Base-by-base conservation (phyloP, 2,797 vertebrate species). In the Sylvilagus floridanus region DNA sequence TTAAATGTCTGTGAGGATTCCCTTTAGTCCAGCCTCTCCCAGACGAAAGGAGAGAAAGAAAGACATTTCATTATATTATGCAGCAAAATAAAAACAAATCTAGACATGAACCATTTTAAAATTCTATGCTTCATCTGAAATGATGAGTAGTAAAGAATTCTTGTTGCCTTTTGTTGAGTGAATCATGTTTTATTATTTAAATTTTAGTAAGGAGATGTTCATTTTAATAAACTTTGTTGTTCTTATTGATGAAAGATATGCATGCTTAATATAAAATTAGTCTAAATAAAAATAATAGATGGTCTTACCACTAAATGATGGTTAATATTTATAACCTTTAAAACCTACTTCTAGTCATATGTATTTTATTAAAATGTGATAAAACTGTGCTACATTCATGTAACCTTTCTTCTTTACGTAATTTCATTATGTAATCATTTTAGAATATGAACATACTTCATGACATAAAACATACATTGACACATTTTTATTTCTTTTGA, bases 201-300 rank as follows among this genome's bases (percentile, higher is more conserved):
- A 72, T 72, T 89, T 84, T 86, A n/a, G 28, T 86, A 81, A 92
- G 71, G 35, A 92, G 91, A 75, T n/a, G 24, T 66, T 84, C 63
- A 30, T 10, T 54, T 76, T 73, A 76, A 54, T 76, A 71, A 79
- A 4, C 10, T 90, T 89, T 63, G 73, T 52, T 68, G 7, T 78
- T 79, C 28, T 24, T 73, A 26, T 89, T 60, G 32, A 65, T 21
- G 81, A 84, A 77, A 84, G 37, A 88, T 63, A 30, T 57, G 17
- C 65, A 77, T 73, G 30, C 47, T 83, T 54, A 71, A 63, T n/a
- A 13, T 72, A 91, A 90, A 68, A 69, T 52, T 57, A 86, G 19
- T 62, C 12, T 47, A 82, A 84, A 37, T 93, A 42, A 78, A 94
- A 94, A 54, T 57, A 88, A 54, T 69, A 37, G 28, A 21, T 42